Percentiles rank a stretch among this genome's conserved stretches.
Conservation (phyloP, 2,888 invertebrate genomes). For the Iphiclides podalirius region DNA sequence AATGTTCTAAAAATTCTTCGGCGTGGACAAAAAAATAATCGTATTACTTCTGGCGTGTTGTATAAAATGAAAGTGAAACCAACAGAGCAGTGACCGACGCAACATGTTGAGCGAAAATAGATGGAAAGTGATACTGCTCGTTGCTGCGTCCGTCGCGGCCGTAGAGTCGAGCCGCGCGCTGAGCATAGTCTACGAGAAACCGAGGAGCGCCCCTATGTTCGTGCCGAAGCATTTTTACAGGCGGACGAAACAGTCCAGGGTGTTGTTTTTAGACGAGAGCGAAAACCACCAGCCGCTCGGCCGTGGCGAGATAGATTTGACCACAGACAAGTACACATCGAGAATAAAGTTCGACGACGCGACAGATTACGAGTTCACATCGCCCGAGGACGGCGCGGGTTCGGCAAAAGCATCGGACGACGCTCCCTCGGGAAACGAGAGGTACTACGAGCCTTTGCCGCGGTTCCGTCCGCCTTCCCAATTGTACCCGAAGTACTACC, state of each 20-base stretch:
- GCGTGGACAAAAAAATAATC: slow-evolving; percentile 26
- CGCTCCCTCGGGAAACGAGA: slow-evolving; percentile 55
- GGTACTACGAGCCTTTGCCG: slow-evolving; percentile 60
- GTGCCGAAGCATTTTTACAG: slow-evolving; percentile 56
- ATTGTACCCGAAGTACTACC: slow-evolving; percentile 52
- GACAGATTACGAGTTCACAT: slow-evolving; percentile 68
- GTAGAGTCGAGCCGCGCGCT: slow-evolving; percentile 68
- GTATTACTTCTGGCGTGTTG: slow-evolving; percentile 22
- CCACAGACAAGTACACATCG: slow-evolving; percentile 42
- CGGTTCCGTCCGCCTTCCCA: slow-evolving; percentile 46
- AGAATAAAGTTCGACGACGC: slow-evolving; percentile 75
- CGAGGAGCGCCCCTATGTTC: slow-evolving; percentile 60
- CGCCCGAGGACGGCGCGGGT: slow-evolving; percentile 45
- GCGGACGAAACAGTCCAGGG: slow-evolving; percentile 46
- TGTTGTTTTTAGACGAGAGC: slow-evolving; percentile 64
- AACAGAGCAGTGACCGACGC: slow-evolving; percentile 64
- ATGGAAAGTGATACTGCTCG: slow-evolving; percentile 73
- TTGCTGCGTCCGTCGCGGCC: slow-evolving; percentile 54
- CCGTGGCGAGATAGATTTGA: slow-evolving; percentile 67
- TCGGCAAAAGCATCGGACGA: slow-evolving; percentile 35
- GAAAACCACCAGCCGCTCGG: slow-evolving; percentile 58
- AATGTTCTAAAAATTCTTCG: slow-evolving; percentile 20
- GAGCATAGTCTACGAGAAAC: slow-evolving; percentile 57
- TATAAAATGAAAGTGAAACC: slow-evolving; percentile 72
- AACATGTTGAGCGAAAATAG: slow-evolving; percentile 72